phyloP scores from a whole-genome alignment of 2,113 vertebrate species.

The Oplegnathus fasciatus region DNA sequence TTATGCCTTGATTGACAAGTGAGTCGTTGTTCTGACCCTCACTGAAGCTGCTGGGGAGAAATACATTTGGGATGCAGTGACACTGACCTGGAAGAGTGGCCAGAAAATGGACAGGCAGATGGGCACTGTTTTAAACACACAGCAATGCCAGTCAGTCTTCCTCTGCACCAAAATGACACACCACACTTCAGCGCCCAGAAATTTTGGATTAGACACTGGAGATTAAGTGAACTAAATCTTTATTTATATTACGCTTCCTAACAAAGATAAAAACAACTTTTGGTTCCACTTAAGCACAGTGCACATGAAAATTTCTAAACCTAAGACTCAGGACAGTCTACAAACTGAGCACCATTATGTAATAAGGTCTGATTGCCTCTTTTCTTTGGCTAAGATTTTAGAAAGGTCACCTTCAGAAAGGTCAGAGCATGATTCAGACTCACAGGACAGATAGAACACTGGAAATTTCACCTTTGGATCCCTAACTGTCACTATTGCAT shows the following conservation, averaged over 20 bases:
- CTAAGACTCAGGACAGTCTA: background rate
- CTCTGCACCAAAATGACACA: constrained; percentile 6
- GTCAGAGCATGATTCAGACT: constrained; percentile 1
- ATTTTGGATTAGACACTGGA: background rate
- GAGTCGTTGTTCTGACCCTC: constrained; percentile 18
- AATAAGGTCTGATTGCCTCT: background rate
- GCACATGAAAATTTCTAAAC: background rate
- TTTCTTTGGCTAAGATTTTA: background rate
- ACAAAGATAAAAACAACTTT: background rate
- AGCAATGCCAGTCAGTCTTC: background rate
- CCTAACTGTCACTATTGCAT: background rate
- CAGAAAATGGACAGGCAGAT: background rate
- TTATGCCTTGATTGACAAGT: constrained; percentile 3
- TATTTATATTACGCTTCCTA: background rate
- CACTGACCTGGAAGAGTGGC: background rate
- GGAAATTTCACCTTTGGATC: background rate
- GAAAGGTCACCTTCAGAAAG: constrained; percentile 28
- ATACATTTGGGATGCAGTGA: background rate
- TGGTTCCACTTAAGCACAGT: background rate
- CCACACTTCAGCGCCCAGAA: background rate
- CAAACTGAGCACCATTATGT: background rate
- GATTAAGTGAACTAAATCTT: background rate
- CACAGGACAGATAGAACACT: background rate
- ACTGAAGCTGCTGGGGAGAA: background rate
- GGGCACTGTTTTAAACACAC: constrained; percentile 1